Conservation (phyloP, 2,888 invertebrate genomes). For the Calameuta filiformis region DNA sequence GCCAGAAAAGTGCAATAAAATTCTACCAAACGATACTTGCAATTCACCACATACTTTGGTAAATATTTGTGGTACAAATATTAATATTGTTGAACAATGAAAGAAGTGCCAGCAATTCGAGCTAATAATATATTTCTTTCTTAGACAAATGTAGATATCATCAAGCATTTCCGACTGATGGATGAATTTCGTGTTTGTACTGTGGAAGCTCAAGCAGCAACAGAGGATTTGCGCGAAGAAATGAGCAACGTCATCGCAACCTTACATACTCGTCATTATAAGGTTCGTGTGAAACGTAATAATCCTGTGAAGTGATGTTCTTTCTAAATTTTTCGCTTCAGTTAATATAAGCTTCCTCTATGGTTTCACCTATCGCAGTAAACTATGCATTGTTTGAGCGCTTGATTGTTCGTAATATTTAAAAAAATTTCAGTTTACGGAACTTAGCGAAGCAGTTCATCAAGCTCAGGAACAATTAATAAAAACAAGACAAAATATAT, state of each 20-base stretch:
- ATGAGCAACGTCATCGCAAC: constrained; percentile 45
- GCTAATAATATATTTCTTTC: neutral
- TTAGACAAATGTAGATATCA: constrained; percentile 4
- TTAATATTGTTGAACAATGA: neutral
- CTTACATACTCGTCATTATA: constrained; percentile 50
- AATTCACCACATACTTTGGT: neutral
- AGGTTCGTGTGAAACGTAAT: constrained; percentile 35
- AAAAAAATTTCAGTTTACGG: constrained; percentile 43
- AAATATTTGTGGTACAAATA: neutral
- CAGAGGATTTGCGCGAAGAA: constrained; percentile 59
- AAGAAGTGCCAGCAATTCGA: neutral
- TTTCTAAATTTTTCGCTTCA: neutral
- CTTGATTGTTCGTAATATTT: neutral
- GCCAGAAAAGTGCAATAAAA: neutral
- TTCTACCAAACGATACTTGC: neutral
- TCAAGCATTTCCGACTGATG: constrained; percentile 55
- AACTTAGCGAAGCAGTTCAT: constrained; percentile 43
- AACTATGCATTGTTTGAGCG: neutral
- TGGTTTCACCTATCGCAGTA: neutral
- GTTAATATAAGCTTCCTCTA: neutral
- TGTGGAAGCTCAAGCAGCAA: constrained; percentile 58
- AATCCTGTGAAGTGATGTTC: neutral
- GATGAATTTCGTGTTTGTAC: constrained; percentile 59
- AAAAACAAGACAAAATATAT: constrained; percentile 47
- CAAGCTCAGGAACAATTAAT: constrained; percentile 47